phyloP scores from a whole-genome alignment of 2,113 vertebrate genomes.

The Gyps fulvus region DNA sequence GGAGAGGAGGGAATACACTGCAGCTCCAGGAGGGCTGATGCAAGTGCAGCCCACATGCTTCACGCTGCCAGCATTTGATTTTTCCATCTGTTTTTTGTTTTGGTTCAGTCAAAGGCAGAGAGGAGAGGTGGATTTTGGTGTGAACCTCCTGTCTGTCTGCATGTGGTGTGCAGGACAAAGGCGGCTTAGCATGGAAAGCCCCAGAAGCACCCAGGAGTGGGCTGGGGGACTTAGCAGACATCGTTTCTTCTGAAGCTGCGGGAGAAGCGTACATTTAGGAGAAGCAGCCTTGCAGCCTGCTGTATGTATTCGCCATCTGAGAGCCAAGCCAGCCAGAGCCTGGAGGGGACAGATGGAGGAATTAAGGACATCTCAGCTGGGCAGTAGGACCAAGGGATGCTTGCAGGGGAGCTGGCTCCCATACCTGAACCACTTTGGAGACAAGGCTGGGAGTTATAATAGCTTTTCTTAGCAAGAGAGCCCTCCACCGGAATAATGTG shows the following conservation, averaged over 20 bases:
- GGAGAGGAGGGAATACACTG: not conserved
- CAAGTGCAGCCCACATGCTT: slow-evolving; percentile 39
- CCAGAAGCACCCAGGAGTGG: not conserved
- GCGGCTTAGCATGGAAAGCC: not conserved
- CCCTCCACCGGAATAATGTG: slow-evolving; percentile 55
- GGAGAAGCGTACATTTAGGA: not conserved
- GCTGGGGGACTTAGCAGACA: not conserved
- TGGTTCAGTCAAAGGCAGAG: slow-evolving; percentile 21
- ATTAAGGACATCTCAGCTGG: slow-evolving; percentile 62
- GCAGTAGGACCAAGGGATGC: slow-evolving; percentile 28
- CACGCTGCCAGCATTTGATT: slow-evolving; percentile 27
- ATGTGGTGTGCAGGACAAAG: not conserved
- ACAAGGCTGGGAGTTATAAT: slow-evolving; percentile 20
- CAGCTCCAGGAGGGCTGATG: not conserved
- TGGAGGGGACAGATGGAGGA: slow-evolving; percentile 45
- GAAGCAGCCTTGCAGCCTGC: not conserved
- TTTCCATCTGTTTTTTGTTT: slow-evolving; percentile 62
- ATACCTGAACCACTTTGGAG: slow-evolving; percentile 34
- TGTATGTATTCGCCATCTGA: not conserved
- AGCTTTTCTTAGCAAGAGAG: slow-evolving; percentile 64
- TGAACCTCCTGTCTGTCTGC: slow-evolving; percentile 35
- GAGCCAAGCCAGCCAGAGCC: slow-evolving; percentile 1
- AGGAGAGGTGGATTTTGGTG: slow-evolving; percentile 43
- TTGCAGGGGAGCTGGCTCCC: slow-evolving; percentile 5
- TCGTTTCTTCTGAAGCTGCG: not conserved